Evolutionary conservation across 2,113 vertebrate species (phyloP), one percentile per base, ranked within the genome.

Genomic region (Scomber scombrus): DNA sequence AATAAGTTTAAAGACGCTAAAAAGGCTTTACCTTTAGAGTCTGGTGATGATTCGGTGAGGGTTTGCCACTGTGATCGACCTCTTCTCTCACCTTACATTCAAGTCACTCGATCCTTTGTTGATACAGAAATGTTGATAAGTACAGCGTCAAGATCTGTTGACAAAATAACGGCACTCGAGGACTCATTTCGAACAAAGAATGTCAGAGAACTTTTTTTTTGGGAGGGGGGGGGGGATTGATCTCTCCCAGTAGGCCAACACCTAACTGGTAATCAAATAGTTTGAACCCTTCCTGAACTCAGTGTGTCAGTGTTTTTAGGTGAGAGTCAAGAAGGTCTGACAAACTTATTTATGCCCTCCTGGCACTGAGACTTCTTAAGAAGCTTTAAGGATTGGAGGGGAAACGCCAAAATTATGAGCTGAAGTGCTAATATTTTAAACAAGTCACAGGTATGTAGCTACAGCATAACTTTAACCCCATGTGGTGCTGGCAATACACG

Each of bases 281-380:
- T 78, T 16, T 72, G 56, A 78, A 78, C 63, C 29, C 10, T 9
- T 43, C n/a, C n/a, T 63, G 51, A 78, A 69, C 75, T 58, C n/a
- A 12, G 49, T 9, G 43, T 5, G 15, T 67, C 26, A 11, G 45
- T 26, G 54, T 40, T 40, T 26, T 40, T 40, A 40, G 34, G 34
- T 40, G 26, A 47, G 34, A 43, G 29, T 47, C 21, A 21, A 64
- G 49, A 56, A 11, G 34, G 34, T 7, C 34, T 40, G 34, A 40
- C 34, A 40, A 46, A 40, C 12, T 46, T 18, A 1, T 34, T 40
- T 40, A 40, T 40, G 34, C 34, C 26, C 63, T 40, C 5, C 14
- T 13, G 8, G n/a, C 15, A 9, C 18, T 58, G 11, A 29, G 49
- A 40, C 34, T 23, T 46, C 12, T 46, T 62, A 0, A n/a, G 43